phyloP scores from a whole-genome alignment of 2,113 vertebrate genomes.

The Aegypius monachus region DNA sequence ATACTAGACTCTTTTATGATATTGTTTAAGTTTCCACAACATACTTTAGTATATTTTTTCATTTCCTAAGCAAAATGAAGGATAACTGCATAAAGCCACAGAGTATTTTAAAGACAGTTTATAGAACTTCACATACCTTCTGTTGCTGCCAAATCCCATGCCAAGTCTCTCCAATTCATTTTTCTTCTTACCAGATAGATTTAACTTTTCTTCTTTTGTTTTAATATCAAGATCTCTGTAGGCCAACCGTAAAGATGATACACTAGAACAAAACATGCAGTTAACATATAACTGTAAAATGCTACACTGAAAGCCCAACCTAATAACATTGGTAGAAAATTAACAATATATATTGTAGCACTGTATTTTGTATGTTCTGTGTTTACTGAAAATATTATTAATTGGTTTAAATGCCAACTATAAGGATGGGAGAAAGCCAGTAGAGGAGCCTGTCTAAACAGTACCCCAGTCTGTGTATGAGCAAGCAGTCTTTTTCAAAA shows the following conservation, averaged over 20 bases:
- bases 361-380: background rate
- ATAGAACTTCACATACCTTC: slow-evolving; percentile 55
- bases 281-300: background rate
- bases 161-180: slow-evolving; percentile 88
- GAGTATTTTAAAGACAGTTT: background rate
- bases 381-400: background rate
- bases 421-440: background rate
- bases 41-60: background rate
- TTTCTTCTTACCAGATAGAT: slow-evolving; percentile 80
- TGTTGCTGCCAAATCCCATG: slow-evolving; percentile 84
- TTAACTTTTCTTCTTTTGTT: slow-evolving; percentile 79
- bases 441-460: background rate
- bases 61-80: background rate
- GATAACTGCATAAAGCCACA: background rate
- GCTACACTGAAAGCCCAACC: background rate
- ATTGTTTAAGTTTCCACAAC: background rate
- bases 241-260: slow-evolving; percentile 82
- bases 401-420: background rate
- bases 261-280: slow-evolving; percentile 57
- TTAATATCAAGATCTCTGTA: slow-evolving; percentile 89
- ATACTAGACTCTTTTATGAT: background rate
- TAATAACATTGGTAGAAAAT: background rate
- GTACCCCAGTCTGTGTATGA: background rate
- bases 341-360: background rate
- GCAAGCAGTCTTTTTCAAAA: background rate